Evolutionary conservation across 1,140 invertebrate species (phyloP).

Genomic region (Drosophila miranda): DNA sequence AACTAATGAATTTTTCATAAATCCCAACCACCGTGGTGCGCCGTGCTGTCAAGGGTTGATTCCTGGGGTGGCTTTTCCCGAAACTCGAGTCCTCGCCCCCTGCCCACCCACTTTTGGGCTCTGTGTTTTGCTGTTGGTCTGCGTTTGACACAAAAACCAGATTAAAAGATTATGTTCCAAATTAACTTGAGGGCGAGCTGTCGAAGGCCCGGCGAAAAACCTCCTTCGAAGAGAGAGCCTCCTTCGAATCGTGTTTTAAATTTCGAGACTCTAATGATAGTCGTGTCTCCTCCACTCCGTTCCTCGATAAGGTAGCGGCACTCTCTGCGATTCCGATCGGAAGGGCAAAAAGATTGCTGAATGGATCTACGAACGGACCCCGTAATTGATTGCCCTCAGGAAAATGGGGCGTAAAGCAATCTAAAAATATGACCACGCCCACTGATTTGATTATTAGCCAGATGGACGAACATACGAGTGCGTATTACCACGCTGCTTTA

Average conservation of each 20-base stretch:
- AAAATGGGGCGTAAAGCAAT: constrained; percentile 33
- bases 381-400: constrained; percentile 35
- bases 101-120: not conserved
- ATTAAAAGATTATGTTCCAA: constrained; percentile 79
- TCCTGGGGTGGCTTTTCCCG: constrained; percentile 40
- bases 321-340: no score
- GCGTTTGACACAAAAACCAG: constrained; percentile 78
- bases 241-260: no score
- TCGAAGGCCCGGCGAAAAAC: no score
- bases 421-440: constrained; percentile 41
- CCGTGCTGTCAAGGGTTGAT: constrained; percentile 30
- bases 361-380: no score
- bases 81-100: constrained; percentile 7
- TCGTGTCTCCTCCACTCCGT: no score
- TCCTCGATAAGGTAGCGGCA: no score
- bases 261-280: no score
- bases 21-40: constrained; percentile 48
- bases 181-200: constrained; percentile 62
- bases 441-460: constrained; percentile 50
- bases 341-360: no score
- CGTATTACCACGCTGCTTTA: constrained; percentile 17
- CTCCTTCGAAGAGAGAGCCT: no score
- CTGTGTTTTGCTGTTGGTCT: constrained; percentile 31
- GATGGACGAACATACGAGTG: constrained; percentile 46
- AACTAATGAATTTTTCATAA: constrained; percentile 78